Conservation (phyloP, 1,140 invertebrate species). For the Laupala kohalensis region DNA sequence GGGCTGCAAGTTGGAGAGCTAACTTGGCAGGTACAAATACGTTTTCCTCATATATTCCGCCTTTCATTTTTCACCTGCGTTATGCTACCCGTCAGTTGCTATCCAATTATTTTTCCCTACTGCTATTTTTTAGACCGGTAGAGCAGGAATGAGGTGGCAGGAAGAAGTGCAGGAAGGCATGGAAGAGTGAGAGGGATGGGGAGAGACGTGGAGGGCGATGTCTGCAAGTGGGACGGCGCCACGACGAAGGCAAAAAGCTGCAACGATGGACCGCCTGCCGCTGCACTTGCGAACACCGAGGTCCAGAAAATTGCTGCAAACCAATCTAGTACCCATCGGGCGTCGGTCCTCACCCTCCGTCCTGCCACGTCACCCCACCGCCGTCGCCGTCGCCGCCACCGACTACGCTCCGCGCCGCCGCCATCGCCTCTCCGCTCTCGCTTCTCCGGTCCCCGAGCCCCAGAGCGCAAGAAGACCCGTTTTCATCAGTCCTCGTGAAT, state of each 20-base stretch:
- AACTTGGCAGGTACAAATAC: slow-evolving; percentile 16
- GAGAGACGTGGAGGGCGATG: not conserved
- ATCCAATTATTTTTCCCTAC: slow-evolving; percentile 14
- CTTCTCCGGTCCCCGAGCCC: slow-evolving; percentile 8
- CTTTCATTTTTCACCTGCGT: slow-evolving; percentile 16
- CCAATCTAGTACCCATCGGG: slow-evolving; percentile 15
- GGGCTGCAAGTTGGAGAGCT: not conserved
- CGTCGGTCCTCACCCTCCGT: not conserved
- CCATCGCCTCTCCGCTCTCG: not conserved
- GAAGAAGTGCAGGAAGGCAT: not conserved
- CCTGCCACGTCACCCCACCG: not conserved
- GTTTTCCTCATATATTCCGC: slow-evolving; percentile 15
- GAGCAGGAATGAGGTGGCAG: not conserved
- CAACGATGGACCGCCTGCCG: no score
- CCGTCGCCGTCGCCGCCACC: not conserved
- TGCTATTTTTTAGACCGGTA: slow-evolving; percentile 1
- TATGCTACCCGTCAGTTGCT: slow-evolving; percentile 12
- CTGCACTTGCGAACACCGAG: not conserved
- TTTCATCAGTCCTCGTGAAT: slow-evolving; percentile 17
- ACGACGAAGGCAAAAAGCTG: no score
- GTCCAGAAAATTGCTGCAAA: slow-evolving; percentile 15
- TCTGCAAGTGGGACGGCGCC: not conserved
- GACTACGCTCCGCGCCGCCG: not conserved
- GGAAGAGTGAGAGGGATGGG: not conserved
- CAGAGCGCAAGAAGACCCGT: slow-evolving; percentile 13